Percentiles rank a stretch among this genome's conserved stretches.
Conservation (phyloP, 2,797 vertebrate genomes). For the Carcharodon carcharias region DNA sequence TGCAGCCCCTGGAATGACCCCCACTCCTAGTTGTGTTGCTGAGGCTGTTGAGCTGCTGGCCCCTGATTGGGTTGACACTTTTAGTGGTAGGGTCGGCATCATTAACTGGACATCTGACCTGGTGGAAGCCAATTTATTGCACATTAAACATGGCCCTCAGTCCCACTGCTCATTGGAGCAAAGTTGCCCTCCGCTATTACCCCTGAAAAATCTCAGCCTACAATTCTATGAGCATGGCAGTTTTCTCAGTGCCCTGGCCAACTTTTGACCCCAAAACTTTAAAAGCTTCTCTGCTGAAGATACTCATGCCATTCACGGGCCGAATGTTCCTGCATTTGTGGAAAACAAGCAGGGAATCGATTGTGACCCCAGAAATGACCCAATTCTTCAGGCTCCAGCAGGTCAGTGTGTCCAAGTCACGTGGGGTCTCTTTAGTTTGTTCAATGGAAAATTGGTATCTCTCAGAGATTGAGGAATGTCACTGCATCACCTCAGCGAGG, state of each 20-base stretch:
- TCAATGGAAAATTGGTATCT: neutral
- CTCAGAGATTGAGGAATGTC: neutral
- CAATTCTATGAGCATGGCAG: no score
- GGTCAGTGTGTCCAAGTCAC: neutral
- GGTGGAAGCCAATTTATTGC: no score
- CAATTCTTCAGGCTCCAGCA: neutral
- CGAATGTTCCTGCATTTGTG: neutral
- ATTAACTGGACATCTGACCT: no score
- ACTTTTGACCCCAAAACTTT: neutral
- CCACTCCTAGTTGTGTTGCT: no score
- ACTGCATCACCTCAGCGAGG: neutral
- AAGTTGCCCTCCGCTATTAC: no score
- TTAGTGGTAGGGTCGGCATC: no score
- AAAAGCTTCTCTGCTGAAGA: neutral
- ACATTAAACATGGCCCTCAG: no score
- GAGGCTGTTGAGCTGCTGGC: no score
- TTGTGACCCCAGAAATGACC: neutral
- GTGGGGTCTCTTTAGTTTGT: neutral
- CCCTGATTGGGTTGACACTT: no score
- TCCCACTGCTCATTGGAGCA: no score
- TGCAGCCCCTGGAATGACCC: no score
- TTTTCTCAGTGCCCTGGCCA: neutral
- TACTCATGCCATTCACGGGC: neutral
- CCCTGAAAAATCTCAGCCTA: no score
- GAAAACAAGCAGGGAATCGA: neutral